Evolutionary conservation across 2,888 invertebrate genomes (phyloP).

Genomic region (Synergus gifuensis): DNA sequence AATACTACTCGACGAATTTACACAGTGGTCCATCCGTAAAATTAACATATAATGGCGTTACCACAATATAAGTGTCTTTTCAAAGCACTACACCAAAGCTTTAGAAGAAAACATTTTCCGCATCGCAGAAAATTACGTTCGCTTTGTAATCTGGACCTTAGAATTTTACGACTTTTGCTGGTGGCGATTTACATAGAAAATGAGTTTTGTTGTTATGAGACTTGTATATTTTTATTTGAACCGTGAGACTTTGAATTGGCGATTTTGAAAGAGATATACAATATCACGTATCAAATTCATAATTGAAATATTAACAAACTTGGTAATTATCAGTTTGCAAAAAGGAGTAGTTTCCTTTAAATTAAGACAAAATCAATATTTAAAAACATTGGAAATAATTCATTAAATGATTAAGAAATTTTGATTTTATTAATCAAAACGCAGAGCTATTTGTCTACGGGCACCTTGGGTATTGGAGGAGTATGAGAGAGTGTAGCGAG

Average conservation of each 20-base stretch:
- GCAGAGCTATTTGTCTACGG: no score
- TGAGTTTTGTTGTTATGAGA: not conserved
- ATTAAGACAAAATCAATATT: no score
- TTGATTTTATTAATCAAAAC: not conserved
- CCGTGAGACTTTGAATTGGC: not conserved
- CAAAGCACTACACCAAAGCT: not conserved
- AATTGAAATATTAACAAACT: not conserved
- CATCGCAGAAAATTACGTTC: conserved; percentile 1
- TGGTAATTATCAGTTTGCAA: no score
- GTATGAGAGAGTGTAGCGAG: conserved; percentile 50
- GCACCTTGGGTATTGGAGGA: not conserved
- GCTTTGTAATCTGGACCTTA: conserved; percentile 6
- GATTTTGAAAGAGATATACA: not conserved
- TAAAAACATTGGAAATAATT: not conserved
- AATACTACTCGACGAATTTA: conserved; percentile 59
- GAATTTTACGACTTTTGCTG: not conserved
- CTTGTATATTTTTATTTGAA: not conserved
- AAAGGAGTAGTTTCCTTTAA: no score
- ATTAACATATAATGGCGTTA: conserved; percentile 70
- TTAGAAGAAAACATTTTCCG: conserved; percentile 7
- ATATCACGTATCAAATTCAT: not conserved
- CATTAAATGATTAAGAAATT: not conserved
- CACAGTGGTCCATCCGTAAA: conserved; percentile 64
- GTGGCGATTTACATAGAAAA: conserved; percentile 4
- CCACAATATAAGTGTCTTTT: conserved; percentile 41